phyloP scores from a whole-genome alignment of 2,888 invertebrate genomes.

The Chaetogeoica ovagalla region DNA sequence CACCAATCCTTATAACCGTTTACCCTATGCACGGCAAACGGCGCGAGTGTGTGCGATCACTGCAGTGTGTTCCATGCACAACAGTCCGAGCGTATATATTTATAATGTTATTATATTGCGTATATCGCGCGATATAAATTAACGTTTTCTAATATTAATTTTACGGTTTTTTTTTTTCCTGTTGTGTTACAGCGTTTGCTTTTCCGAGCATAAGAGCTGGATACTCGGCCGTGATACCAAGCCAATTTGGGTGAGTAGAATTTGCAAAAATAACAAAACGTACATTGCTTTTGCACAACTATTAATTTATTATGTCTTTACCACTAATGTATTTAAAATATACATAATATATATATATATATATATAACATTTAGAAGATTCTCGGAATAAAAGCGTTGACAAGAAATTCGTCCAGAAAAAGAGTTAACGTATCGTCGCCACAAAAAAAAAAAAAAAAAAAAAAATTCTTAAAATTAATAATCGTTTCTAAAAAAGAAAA shows the following conservation, averaged over 20 bases:
- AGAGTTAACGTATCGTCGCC: not conserved
- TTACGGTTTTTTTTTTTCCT: constrained; percentile 62
- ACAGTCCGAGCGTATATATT: not conserved
- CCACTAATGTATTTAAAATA: constrained; percentile 1
- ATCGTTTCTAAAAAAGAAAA: constrained; percentile 5
- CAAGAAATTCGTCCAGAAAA: not conserved
- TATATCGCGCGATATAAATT: not conserved
- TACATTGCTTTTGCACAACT: constrained; percentile 40
- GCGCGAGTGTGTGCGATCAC: not conserved
- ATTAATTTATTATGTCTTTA: constrained; percentile 34
- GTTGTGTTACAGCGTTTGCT: constrained; percentile 67
- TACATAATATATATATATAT: constrained; percentile 1
- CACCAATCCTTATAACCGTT: not conserved
- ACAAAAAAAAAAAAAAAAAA: not conserved
- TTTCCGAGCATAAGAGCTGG: constrained; percentile 78
- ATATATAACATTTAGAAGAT: not conserved
- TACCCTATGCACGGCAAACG: not conserved
- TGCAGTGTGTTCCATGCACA: not conserved
- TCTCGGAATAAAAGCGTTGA: not conserved
- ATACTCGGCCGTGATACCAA: constrained; percentile 74
- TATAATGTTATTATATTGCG: too few relatives aligned
- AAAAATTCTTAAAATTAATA: not conserved
- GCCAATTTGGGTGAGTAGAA: constrained; percentile 81
- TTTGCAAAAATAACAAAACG: not conserved
- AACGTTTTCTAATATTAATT: constrained; percentile 54